Evolutionary conservation across 1,140 invertebrate species (phyloP).

Genomic region (Cotesia typhae): DNA sequence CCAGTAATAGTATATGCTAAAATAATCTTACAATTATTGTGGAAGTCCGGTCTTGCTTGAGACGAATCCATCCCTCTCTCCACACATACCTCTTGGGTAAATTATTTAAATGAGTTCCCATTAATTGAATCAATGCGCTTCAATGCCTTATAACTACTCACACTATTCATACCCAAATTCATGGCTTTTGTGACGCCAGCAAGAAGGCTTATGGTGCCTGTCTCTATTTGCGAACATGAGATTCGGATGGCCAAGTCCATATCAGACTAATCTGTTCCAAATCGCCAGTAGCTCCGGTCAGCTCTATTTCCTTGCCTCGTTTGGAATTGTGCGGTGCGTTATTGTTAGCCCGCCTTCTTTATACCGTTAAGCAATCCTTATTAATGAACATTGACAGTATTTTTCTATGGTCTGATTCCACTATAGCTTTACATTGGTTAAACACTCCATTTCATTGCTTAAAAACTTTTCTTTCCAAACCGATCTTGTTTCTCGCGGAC

Average conservation of each 20-base stretch:
- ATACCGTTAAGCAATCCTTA: neutral
- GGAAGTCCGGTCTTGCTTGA: neutral
- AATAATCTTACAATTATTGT: neutral
- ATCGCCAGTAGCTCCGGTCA: neutral
- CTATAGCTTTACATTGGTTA: conserved; percentile 45
- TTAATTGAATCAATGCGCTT: neutral
- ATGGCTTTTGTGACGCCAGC: neutral
- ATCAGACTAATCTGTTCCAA: neutral
- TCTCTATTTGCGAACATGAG: neutral
- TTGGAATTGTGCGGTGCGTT: conserved; percentile 22
- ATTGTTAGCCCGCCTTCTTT: neutral
- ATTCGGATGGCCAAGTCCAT: neutral
- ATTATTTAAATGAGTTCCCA: neutral
- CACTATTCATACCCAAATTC: neutral
- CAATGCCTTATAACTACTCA: neutral
- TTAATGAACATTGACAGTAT: neutral
- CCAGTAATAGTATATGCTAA: neutral
- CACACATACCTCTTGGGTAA: neutral
- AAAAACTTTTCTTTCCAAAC: conserved; percentile 52
- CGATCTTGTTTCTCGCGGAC: conserved; percentile 34
- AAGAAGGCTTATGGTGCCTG: neutral
- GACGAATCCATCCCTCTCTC: neutral
- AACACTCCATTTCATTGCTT: conserved; percentile 39
- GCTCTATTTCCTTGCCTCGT: neutral
- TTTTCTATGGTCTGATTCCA: conserved; percentile 25